These are phyloP conservation scores for Leucozona laternaria DNA, from an alignment of 2,888 invertebrate species.

Conservation along the genomic window DNA sequence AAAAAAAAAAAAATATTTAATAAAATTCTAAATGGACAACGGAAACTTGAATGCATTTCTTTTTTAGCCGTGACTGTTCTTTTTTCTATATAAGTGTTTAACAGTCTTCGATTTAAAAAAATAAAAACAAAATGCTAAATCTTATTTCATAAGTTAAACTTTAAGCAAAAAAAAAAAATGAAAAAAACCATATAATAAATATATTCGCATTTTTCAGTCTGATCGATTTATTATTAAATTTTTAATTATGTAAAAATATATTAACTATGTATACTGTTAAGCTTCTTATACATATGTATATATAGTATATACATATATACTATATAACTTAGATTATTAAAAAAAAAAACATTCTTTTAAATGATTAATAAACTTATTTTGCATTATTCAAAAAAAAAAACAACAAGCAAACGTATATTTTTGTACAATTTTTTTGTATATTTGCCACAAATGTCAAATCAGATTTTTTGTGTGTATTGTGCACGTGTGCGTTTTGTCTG, in stretches of 20 bases:
- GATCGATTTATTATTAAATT: slow-evolving; percentile 69
- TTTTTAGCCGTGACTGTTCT: slow-evolving; percentile 59
- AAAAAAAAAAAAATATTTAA: slow-evolving; percentile 21
- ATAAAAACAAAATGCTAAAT: slow-evolving; percentile 33
- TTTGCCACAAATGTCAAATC: slow-evolving; percentile 71
- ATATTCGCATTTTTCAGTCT: slow-evolving; percentile 74
- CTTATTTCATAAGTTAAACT: slow-evolving; percentile 69
- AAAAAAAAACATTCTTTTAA: slow-evolving; percentile 72
- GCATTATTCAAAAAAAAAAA: slow-evolving; percentile 74
- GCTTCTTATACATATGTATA: slow-evolving; percentile 72
- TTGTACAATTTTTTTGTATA: slow-evolving; percentile 69
- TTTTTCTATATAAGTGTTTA: slow-evolving; percentile 50
- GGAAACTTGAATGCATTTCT: slow-evolving; percentile 59
- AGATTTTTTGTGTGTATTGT: slow-evolving; percentile 56
- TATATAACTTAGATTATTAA: slow-evolving; percentile 70
- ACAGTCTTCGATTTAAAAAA: slow-evolving; percentile 45
- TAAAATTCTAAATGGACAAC: slow-evolving; percentile 46
- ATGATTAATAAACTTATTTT: slow-evolving; percentile 76
- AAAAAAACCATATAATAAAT: slow-evolving; percentile 52
- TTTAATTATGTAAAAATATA: slow-evolving; percentile 63
- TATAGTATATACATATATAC: slow-evolving; percentile 65
- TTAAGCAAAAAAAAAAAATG: slow-evolving; percentile 50
- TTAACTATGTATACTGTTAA: slow-evolving; percentile 72
- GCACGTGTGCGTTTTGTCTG: slow-evolving; percentile 63
- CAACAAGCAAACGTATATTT: slow-evolving; percentile 68